A percentile compares a stretch with the other conserved stretches of the same genome.
phyloP scores from a whole-genome alignment of 1,140 invertebrate genomes.

The Cotesia glomerata region DNA sequence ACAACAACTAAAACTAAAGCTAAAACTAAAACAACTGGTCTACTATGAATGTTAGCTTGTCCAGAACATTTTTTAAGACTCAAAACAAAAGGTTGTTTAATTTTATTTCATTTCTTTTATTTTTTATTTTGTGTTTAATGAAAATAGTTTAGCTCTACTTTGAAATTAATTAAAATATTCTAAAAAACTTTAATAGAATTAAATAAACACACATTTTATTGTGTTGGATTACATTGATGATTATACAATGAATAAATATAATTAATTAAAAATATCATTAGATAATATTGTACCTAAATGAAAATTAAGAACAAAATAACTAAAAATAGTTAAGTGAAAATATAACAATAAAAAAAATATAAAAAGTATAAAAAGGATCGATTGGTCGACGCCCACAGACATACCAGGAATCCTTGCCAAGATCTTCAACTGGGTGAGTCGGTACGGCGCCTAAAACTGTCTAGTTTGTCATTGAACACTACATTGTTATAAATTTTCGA shows the following conservation, averaged over 20 bases:
- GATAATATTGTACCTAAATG: no score
- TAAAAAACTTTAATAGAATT: no score
- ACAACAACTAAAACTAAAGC: neutral
- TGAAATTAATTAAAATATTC: no score
- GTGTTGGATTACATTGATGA: no score
- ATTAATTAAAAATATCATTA: no score
- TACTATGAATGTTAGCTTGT: neutral
- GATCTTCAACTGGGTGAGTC: neutral
- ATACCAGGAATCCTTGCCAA: neutral
- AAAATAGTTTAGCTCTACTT: no score
- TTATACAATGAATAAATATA: no score
- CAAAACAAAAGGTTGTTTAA: neutral
- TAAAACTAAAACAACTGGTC: neutral
- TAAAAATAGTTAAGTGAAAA: no score
- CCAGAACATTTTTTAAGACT: neutral
- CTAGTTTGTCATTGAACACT: neutral
- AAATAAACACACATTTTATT: no score
- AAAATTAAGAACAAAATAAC: no score
- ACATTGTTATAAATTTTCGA: neutral
- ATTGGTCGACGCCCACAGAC: neutral
- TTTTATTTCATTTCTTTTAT: neutral
- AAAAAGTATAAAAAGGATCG: neutral
- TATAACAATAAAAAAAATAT: no score
- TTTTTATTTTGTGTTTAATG: no score
- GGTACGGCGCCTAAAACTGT: neutral